Conservation (phyloP, 2,113 vertebrate genomes). For the Corydoras maculifer region DNA sequence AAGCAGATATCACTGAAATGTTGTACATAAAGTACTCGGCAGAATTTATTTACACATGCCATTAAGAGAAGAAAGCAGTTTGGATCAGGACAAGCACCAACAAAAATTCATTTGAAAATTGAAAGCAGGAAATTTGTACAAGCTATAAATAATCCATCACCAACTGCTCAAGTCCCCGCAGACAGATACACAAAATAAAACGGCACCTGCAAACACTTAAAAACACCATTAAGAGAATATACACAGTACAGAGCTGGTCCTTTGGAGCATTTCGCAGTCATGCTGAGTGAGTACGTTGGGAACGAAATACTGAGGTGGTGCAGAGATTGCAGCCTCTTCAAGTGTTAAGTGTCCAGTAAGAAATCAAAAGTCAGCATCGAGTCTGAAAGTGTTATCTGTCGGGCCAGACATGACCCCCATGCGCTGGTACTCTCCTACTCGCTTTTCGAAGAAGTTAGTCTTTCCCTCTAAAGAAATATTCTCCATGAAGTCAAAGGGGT, state of each 20-base stretch:
- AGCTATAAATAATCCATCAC: slow-evolving; percentile 19
- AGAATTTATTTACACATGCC: slow-evolving; percentile 22
- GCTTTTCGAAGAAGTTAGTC: slow-evolving; percentile 99
- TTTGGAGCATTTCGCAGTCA: neutral
- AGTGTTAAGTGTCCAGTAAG: slow-evolving; percentile 21
- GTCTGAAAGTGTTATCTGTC: slow-evolving; percentile 82
- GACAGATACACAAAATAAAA: neutral
- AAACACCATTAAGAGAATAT: neutral
- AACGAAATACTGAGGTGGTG: neutral
- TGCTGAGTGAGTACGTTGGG: neutral
- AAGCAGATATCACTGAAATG: neutral
- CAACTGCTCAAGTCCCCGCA: neutral
- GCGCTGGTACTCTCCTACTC: slow-evolving; percentile 93
- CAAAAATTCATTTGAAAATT: slow-evolving; percentile 2
- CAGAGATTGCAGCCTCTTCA: neutral
- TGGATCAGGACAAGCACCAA: neutral
- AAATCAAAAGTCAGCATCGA: slow-evolving; percentile 83
- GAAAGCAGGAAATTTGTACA: slow-evolving; percentile 16
- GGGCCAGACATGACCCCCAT: slow-evolving; percentile 92
- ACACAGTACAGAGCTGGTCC: no score
- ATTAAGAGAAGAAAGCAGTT: neutral
- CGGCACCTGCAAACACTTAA: neutral
- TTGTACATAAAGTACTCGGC: neutral
- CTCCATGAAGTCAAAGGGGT: slow-evolving; percentile 98
- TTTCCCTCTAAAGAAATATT: slow-evolving; percentile 97